These are phyloP conservation scores for Etheostoma nigrum DNA, from an alignment of 2,797 vertebrate genomes.

Conservation along the genomic window DNA sequence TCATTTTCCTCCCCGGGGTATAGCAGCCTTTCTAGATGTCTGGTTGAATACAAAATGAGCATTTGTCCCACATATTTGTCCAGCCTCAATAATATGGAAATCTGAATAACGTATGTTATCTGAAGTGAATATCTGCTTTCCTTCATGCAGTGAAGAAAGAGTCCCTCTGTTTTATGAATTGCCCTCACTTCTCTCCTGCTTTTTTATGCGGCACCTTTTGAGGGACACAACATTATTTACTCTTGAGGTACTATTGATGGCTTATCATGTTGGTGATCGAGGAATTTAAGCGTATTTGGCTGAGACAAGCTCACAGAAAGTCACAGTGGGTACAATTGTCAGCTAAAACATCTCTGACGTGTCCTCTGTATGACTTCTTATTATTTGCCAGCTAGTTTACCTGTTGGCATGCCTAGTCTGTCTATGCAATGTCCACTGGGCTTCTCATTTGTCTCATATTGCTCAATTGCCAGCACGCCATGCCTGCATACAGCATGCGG, in stretches of 20 bases:
- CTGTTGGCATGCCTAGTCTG: background rate
- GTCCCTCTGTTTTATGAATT: background rate
- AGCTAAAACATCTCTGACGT: conserved; percentile 34
- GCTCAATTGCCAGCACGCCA: background rate
- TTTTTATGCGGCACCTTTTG: conserved; percentile 16
- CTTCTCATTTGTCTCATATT: background rate
- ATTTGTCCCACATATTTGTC: conserved; percentile 15
- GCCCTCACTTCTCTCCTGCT: conserved; percentile 17
- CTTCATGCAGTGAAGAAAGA: background rate
- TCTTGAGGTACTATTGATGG: conserved; percentile 46
- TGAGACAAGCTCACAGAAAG: conserved; percentile 24
- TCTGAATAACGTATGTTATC: conserved; percentile 19
- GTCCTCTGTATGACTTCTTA: conserved; percentile 50
- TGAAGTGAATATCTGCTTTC: conserved; percentile 9
- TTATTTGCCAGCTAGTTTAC: conserved; percentile 7
- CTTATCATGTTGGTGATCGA: conserved; percentile 46
- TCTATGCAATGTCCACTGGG: conserved; percentile 11
- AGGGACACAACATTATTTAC: conserved; percentile 44
- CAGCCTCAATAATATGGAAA: conserved; percentile 20
- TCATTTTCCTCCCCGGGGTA: conserved; percentile 12
- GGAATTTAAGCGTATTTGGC: conserved; percentile 33
- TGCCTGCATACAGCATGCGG: background rate
- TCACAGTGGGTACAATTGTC: conserved; percentile 29
- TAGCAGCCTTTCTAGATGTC: conserved; percentile 11
- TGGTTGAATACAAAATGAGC: conserved; percentile 22